These are phyloP conservation scores for Kryptopterus vitreolus DNA, from an alignment of 2,797 vertebrate genomes.

Conservation along the genomic window DNA sequence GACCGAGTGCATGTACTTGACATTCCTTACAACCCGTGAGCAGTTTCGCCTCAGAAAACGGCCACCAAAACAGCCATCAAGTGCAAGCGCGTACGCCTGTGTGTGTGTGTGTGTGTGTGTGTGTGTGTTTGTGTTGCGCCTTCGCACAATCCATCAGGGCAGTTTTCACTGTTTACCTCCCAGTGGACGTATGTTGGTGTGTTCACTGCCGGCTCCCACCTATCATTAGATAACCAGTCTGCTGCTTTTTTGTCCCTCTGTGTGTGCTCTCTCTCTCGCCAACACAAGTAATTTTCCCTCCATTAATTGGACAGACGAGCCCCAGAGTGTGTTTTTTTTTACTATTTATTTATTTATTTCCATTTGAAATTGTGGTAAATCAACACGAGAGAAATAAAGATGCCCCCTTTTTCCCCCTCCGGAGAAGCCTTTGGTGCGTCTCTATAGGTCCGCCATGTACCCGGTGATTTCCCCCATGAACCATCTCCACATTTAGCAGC, in stretches of 20 bases:
- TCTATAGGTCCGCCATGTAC: constrained; percentile 19
- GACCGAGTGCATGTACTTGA: constrained; percentile 64
- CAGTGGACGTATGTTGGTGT: constrained; percentile 72
- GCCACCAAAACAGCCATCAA: constrained; percentile 33
- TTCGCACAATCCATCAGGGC: constrained; percentile 72
- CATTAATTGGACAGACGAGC: constrained; percentile 50
- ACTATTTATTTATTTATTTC: constrained; percentile 15
- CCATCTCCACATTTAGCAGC: constrained; percentile 41
- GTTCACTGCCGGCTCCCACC: constrained; percentile 73
- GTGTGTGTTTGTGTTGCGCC: constrained; percentile 71
- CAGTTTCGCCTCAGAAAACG: constrained; percentile 65
- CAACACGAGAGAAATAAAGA: constrained; percentile 33
- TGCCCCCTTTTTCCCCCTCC: constrained; percentile 28
- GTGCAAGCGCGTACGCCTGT: constrained; percentile 55
- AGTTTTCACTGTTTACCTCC: constrained; percentile 73
- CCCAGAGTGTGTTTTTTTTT: constrained; percentile 31
- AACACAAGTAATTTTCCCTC: constrained; percentile 38
- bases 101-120: constrained; percentile 66
- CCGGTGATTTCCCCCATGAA: constrained; percentile 38
- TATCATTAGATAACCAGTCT: constrained; percentile 73
- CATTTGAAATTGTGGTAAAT: constrained; percentile 43
- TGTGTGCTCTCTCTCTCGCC: constrained; percentile 30
- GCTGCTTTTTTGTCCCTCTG: constrained; percentile 33
- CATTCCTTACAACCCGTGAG: constrained; percentile 70
- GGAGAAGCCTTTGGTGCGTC: constrained; percentile 23